These are phyloP conservation scores for Cardiocondyla obscurior DNA, from an alignment of 1,140 invertebrate species.

Conservation along the genomic window DNA sequence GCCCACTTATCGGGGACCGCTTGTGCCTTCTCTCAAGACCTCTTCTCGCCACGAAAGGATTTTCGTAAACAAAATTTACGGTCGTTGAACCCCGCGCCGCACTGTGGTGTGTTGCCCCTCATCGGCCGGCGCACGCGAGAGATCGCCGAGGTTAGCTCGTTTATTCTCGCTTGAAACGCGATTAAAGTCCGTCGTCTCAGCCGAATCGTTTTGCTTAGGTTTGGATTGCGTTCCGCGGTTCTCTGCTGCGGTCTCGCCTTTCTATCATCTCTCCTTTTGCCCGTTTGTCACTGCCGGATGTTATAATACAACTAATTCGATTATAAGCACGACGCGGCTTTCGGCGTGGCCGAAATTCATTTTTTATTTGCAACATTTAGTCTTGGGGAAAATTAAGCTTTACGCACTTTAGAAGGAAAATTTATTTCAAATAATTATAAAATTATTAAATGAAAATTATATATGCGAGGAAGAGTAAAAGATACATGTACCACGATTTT, in stretches of 20 bases:
- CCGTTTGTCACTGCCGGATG: background rate
- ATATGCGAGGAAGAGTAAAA: background rate
- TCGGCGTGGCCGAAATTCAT: background rate
- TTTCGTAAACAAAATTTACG: conserved; percentile 79
- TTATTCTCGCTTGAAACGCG: conserved; percentile 70
- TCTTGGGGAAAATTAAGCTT: background rate
- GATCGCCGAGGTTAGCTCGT: conserved; percentile 61
- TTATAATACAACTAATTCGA: conserved; percentile 10
- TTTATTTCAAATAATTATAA: background rate
- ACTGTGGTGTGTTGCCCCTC: conserved; percentile 28
- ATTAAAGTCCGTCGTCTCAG: conserved; percentile 57
- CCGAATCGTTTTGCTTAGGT: conserved; percentile 42
- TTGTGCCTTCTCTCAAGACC: conserved; percentile 16
- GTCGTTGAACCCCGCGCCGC: conserved; percentile 75
- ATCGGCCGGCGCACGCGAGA: conserved; percentile 25
- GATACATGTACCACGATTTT: background rate
- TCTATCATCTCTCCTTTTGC: background rate
- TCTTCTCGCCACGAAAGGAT: conserved; percentile 58
- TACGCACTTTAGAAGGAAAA: background rate
- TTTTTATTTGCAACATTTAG: background rate
- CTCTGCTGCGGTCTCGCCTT: background rate
- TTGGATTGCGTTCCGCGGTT: conserved; percentile 23
- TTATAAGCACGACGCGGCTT: background rate
- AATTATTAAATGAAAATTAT: background rate
- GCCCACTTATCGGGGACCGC: background rate